phyloP scores from a whole-genome alignment of 2,888 invertebrate genomes.

The Choristoneura rosaceana region DNA sequence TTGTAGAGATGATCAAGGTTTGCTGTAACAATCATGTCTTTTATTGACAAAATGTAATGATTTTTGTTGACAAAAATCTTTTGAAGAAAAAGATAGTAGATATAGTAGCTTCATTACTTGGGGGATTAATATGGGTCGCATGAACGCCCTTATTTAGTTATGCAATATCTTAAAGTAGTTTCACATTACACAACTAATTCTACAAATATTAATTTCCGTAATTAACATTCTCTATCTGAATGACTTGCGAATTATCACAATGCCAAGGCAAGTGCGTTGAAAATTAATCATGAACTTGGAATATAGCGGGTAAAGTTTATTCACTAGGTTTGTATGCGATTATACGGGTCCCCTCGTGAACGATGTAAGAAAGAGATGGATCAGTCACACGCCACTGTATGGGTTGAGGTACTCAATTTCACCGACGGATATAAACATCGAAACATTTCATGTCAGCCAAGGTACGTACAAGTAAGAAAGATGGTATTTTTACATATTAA shows the following conservation, averaged over 20 bases:
- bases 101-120: too few species aligned
- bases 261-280: conserved; percentile 4
- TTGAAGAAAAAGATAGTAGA: too few species aligned
- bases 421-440: conserved; percentile 20
- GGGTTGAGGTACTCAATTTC: conserved; percentile 2
- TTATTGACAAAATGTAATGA: too few species aligned
- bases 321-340: not conserved
- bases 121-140: too few species aligned
- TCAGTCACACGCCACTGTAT: not conserved
- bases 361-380: conserved; percentile 30
- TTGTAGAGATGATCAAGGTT: too few species aligned
- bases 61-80: too few species aligned
- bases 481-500: conserved; percentile 36
- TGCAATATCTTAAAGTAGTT: not conserved
- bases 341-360: not conserved
- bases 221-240: conserved; percentile 16
- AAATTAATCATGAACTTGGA: conserved; percentile 10
- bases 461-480: conserved; percentile 10
- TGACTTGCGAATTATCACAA: conserved; percentile 11
- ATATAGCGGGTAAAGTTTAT: conserved; percentile 9
- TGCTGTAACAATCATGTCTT: too few species aligned
- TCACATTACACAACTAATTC: not conserved
- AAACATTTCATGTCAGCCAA: conserved; percentile 27
- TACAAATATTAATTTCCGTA: conserved; percentile 3
- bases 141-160: too few species aligned